phyloP scores from a whole-genome alignment of 2,797 vertebrate species.

The Falco novaeseelandiae region DNA sequence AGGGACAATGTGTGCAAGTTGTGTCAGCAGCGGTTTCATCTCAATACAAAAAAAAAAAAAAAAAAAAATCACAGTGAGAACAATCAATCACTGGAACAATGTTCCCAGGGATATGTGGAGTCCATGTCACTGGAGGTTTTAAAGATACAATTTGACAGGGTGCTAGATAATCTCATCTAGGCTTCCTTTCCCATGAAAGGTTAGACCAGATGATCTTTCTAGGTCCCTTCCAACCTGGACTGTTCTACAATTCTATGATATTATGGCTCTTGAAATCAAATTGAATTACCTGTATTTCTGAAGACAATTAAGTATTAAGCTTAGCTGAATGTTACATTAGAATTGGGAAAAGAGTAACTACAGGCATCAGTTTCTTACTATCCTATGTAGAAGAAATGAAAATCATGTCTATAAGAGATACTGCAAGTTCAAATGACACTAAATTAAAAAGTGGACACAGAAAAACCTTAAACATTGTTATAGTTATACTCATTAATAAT shows the following conservation, averaged over 20 bases:
- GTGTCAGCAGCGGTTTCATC: background rate
- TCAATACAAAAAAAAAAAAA: background rate
- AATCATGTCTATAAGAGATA: background rate
- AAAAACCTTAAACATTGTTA: background rate
- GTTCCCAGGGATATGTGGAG: background rate
- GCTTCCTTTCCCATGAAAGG: no score
- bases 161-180: no score
- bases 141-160: no score
- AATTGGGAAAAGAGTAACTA: background rate
- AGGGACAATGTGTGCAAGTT: background rate
- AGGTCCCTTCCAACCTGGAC: no score
- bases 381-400: background rate
- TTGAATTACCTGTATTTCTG: background rate
- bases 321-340: background rate
- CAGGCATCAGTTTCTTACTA: background rate
- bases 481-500: background rate
- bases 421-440: background rate
- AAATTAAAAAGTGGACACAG: background rate
- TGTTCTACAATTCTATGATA: background rate
- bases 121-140: background rate
- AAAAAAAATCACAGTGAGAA: background rate
- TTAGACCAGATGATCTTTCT: no score
- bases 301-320: background rate
- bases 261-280: background rate
- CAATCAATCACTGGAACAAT: background rate